Base-by-base conservation (phyloP, 2,113 vertebrate genomes). In the Syrmaticus mikado region DNA sequence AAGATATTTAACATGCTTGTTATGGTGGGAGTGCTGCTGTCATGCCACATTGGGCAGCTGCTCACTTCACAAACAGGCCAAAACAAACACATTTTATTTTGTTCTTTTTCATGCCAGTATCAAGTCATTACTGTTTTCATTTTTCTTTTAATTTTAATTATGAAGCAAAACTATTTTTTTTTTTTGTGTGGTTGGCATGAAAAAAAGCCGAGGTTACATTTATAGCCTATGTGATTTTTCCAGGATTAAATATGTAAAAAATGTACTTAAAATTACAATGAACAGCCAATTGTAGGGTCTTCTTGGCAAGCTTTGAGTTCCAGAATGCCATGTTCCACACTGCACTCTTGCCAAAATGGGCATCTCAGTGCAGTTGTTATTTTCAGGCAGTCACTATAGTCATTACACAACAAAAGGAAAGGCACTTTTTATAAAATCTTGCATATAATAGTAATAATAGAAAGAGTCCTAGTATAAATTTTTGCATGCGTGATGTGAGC, bases 21-120 rank as follows among this genome's bases (percentile, higher is more conserved):
- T 92, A 92, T 24, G 83, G 24, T 80, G 36, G 3, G 14, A 67
- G 21, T 81, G 52, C 50, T 77, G 8, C 74, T 74, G 64, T 81
- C 74, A 32, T 43, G 61, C 22, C 52, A 82, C 43, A 55, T 12
- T n/a, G 61, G 41, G 34, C 89, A 82, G 58, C 58, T 45, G 41
- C 38, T 77, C 53, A 80, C 45, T 92, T 68, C 80, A 36, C 36
- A 82, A 73, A 92, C 82, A 36, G 32, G 89, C 15, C 25, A 85
- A 93, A 91, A 14, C 2, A 27, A 79, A 76, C 36, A 85, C 10
- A 70, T 87, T 67, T 77, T 60, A 7, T 79, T 76, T 70, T 73
- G 15, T 53, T 85, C 12, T 76, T 53, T 82, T 78, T 76, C 36
- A 21, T 30, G 19, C 4, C 71, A 58, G 52, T 40, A 73, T 9